Evolutionary conservation across 2,888 invertebrate genomes (phyloP).

Genomic region (Habroteleia sp.): DNA sequence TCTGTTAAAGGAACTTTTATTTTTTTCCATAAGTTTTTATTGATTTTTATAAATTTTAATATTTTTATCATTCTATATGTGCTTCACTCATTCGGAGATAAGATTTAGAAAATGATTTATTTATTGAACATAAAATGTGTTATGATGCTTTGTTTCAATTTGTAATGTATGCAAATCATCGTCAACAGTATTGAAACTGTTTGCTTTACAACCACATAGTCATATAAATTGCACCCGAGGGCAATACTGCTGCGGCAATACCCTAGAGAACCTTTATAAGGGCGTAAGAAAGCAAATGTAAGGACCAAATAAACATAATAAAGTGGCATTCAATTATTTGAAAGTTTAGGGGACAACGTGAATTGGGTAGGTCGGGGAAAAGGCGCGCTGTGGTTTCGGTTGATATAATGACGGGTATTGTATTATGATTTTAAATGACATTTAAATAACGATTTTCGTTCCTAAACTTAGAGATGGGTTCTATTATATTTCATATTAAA

Average conservation of each 20-base stretch:
- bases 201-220: constrained; percentile 44
- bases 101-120: constrained; percentile 5
- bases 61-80: too few species aligned
- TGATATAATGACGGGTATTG: constrained; percentile 12
- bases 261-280: constrained; percentile 53
- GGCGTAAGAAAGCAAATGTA: constrained; percentile 52
- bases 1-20: too few species aligned
- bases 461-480: too few species aligned
- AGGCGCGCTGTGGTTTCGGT: constrained; percentile 13
- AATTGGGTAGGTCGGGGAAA: too few species aligned
- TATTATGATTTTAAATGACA: too few species aligned
- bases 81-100: too few species aligned
- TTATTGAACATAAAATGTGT: constrained; percentile 17
- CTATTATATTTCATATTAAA: too few species aligned
- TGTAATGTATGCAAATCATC: constrained; percentile 42
- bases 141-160: constrained; percentile 25
- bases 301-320: constrained; percentile 54
- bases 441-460: too few species aligned
- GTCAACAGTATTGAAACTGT: constrained; percentile 42
- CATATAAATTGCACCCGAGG: constrained; percentile 48
- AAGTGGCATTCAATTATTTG: constrained; percentile 42
- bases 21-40: too few species aligned
- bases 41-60: too few species aligned
- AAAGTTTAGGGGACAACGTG: constrained; percentile 1
- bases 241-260: constrained; percentile 14